Conservation (phyloP, 2,797 vertebrate genomes). For the Pseudochaenichthys georgianus region DNA sequence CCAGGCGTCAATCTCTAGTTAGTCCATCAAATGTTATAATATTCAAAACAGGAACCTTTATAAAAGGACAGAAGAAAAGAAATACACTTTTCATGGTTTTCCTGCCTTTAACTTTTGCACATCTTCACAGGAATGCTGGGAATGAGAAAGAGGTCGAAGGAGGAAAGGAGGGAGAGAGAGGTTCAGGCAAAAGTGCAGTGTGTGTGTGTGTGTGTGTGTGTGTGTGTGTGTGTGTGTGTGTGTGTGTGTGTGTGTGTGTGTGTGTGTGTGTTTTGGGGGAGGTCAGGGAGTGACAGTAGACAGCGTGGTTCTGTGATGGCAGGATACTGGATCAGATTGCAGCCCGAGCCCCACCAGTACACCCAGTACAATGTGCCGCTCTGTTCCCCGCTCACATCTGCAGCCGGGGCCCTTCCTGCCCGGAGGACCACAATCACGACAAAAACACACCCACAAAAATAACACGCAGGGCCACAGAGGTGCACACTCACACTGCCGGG, state of each 20-base stretch:
- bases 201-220: constrained; percentile 37
- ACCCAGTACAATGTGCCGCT: constrained; percentile 80
- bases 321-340: constrained; percentile 80
- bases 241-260: constrained; percentile 4
- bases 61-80: neutral
- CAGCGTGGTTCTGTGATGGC: constrained; percentile 71
- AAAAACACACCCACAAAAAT: constrained; percentile 75
- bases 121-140: constrained; percentile 47
- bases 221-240: too few relatives aligned
- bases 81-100: neutral
- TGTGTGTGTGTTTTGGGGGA: constrained; percentile 30
- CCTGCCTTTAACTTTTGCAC: constrained; percentile 15
- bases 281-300: constrained; percentile 66
- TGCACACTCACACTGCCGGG: constrained; percentile 26
- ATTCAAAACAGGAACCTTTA: neutral
- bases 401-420: constrained; percentile 77
- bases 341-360: constrained; percentile 60
- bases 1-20: neutral
- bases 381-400: constrained; percentile 77
- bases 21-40: neutral
- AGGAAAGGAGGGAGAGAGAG: constrained; percentile 21
- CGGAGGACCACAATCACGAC: constrained; percentile 73
- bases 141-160: constrained; percentile 30
- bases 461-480: constrained; percentile 62
- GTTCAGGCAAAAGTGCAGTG: constrained; percentile 37